Evolutionary conservation across 2,113 vertebrate species (phyloP).

Genomic region (Xiphophorus couchianus): DNA sequence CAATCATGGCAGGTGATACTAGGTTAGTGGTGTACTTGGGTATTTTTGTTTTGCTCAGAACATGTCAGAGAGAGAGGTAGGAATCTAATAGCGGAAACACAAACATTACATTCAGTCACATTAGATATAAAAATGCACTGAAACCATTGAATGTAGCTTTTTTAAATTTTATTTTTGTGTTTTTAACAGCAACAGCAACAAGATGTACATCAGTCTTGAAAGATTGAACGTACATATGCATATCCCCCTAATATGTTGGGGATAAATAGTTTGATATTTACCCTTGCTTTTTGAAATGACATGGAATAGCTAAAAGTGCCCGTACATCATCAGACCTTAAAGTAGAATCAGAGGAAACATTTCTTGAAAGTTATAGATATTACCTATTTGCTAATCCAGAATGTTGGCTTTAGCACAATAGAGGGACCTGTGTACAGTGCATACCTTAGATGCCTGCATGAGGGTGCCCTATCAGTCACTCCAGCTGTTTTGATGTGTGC

Average conservation of each 20-base stretch:
- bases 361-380: constrained; percentile 58
- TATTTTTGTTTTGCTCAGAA: neutral
- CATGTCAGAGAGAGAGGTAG: neutral
- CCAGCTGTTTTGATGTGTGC: constrained; percentile 74
- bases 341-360: constrained; percentile 51
- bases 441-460: constrained; percentile 69
- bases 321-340: neutral
- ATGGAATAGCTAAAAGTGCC: neutral
- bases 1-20: constrained; percentile 28
- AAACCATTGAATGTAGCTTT: neutral
- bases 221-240: too few species aligned
- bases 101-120: neutral
- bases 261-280: neutral
- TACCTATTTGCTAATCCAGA: constrained; percentile 67
- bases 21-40: constrained; percentile 10
- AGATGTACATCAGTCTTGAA: too few species aligned
- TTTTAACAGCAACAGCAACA: neutral
- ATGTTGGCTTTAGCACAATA: constrained; percentile 57
- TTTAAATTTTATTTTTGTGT: neutral
- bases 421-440: constrained; percentile 70
- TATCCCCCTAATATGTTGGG: neutral
- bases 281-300: neutral
- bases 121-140: neutral
- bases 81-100: neutral
- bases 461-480: constrained; percentile 73